Percentiles rank a stretch among this genome's conserved stretches.
Conservation (phyloP, 2,113 vertebrate species). For the Channa argus region DNA sequence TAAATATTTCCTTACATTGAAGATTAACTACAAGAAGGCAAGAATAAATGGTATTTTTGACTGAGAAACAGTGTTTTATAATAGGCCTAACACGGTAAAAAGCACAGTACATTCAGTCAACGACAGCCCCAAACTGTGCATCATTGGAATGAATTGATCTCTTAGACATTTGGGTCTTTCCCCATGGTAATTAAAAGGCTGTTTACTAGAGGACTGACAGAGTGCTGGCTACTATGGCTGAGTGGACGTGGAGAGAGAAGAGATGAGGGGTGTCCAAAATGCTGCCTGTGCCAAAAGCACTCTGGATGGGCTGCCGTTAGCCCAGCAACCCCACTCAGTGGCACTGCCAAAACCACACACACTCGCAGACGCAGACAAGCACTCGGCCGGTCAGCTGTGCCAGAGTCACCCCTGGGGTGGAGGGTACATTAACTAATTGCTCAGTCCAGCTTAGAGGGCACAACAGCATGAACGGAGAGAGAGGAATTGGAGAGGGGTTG, state of each 20-base stretch:
- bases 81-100: not conserved
- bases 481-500: constrained; percentile 35
- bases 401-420: constrained; percentile 66
- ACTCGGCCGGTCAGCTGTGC: constrained; percentile 36
- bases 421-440: constrained; percentile 80
- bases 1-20: not conserved
- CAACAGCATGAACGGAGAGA: constrained; percentile 43
- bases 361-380: constrained; percentile 27
- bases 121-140: constrained; percentile 4
- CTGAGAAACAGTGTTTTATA: not conserved
- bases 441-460: constrained; percentile 61
- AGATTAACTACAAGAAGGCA: not conserved
- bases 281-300: constrained; percentile 61
- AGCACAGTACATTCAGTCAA: constrained; percentile 1
- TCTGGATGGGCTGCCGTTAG: constrained; percentile 47
- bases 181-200: constrained; percentile 64
- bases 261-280: constrained; percentile 52
- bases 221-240: constrained; percentile 40
- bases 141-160: constrained; percentile 38
- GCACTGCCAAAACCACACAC: constrained; percentile 49
- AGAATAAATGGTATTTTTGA: not conserved
- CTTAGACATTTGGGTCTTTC: constrained; percentile 31
- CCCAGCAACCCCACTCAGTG: constrained; percentile 47
- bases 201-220: constrained; percentile 55
- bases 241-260: constrained; percentile 52